Evolutionary conservation across 2,888 invertebrate species (phyloP).

Genomic region (Subacronicta megacephala): DNA sequence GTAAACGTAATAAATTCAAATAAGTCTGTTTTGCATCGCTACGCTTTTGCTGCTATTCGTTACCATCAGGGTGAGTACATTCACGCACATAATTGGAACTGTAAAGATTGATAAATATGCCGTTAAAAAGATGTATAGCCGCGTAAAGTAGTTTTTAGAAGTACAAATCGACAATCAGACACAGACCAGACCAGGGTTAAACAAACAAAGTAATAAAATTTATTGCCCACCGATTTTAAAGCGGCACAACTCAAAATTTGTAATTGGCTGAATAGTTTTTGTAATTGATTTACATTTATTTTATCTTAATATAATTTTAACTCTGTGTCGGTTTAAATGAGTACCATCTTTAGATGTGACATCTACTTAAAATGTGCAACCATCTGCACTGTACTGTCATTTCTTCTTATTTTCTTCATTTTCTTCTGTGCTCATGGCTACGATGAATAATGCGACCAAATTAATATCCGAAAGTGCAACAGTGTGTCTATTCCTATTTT

Average conservation of each 20-base stretch:
- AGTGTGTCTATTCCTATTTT: neutral
- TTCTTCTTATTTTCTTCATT: too few relatives aligned
- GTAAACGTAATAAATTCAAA: conserved; percentile 16
- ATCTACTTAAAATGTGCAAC: too few relatives aligned
- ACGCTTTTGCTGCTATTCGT: conserved; percentile 9
- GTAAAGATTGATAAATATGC: conserved; percentile 37
- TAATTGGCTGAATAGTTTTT: conserved; percentile 9
- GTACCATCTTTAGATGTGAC: too few relatives aligned
- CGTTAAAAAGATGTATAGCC: conserved; percentile 34
- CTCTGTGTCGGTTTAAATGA: too few relatives aligned
- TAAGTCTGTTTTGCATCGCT: conserved; percentile 7
- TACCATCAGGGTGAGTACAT: conserved; percentile 13
- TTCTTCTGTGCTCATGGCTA: too few relatives aligned
- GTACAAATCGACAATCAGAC: conserved; percentile 27
- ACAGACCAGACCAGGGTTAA: conserved; percentile 34
- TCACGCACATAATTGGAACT: conserved; percentile 21
- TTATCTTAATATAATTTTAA: too few relatives aligned
- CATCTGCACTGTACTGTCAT: too few relatives aligned
- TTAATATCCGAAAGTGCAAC: neutral
- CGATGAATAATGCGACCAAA: too few relatives aligned
- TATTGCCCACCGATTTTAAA: conserved; percentile 13
- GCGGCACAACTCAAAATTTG: conserved; percentile 21
- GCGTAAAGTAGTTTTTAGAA: conserved; percentile 40
- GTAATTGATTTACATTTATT: too few relatives aligned
- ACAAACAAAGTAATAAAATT: conserved; percentile 30